Evolutionary conservation across 1,140 invertebrate genomes (phyloP).

Genomic region (Lordiphosa clarofinis): DNA sequence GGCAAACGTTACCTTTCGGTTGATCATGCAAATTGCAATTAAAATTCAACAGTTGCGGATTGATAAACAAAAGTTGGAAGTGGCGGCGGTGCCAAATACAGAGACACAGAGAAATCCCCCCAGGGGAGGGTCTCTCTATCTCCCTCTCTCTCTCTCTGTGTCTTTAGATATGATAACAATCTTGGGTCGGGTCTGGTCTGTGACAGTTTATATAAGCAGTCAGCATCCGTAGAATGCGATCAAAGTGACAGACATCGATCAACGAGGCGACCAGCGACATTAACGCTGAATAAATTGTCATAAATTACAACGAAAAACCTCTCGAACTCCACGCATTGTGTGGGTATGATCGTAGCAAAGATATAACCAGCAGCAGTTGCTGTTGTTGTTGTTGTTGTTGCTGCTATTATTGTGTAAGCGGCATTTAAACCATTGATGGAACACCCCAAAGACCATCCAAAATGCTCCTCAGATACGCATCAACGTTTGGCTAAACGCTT

Average conservation of each 20-base stretch:
- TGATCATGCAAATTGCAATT: slow-evolving; percentile 76
- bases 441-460: slow-evolving; percentile 65
- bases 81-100: slow-evolving; percentile 74
- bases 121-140: neutral
- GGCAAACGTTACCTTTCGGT: slow-evolving; percentile 31
- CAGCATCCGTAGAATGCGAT: slow-evolving; percentile 62
- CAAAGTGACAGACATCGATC: slow-evolving; percentile 72
- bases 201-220: slow-evolving; percentile 69
- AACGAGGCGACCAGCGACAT: slow-evolving; percentile 58
- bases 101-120: slow-evolving; percentile 38
- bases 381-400: slow-evolving; percentile 33
- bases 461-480: slow-evolving; percentile 65
- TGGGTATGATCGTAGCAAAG: slow-evolving; percentile 44
- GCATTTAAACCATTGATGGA: slow-evolving; percentile 66
- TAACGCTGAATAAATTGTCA: slow-evolving; percentile 79
- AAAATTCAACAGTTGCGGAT: slow-evolving; percentile 61
- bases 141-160: too few relatives aligned
- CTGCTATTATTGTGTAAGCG: slow-evolving; percentile 32
- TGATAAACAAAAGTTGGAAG: slow-evolving; percentile 43
- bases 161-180: slow-evolving; percentile 68
- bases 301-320: slow-evolving; percentile 61
- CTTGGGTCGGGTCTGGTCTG: slow-evolving; percentile 36
- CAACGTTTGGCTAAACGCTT: slow-evolving; percentile 71
- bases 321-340: slow-evolving; percentile 45
- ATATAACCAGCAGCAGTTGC: slow-evolving; percentile 42